Evolutionary conservation across 2,113 vertebrate genomes (phyloP), one percentile per base, ranked within the genome.

Genomic region (Datnioides undecimradiatus): DNA sequence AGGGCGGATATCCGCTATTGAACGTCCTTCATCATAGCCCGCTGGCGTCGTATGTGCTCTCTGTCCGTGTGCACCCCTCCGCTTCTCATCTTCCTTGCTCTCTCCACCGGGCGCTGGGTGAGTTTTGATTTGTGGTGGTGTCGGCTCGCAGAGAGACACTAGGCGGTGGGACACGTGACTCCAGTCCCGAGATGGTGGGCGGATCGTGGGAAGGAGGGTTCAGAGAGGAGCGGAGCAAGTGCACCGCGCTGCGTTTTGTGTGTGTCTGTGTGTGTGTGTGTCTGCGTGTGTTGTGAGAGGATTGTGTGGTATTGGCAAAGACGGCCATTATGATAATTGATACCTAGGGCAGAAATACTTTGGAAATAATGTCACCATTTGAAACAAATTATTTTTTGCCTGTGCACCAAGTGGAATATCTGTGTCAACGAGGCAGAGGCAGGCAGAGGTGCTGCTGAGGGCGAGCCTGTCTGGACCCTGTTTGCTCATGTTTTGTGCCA

Each of bases 101-200:
- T 67, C 67, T 85, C 64, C 68, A 21, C 82, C 71, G 64, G 72
- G 62, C 81, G 73, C 80, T 90, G 86, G 84, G 74, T 87, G 85
- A 90, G 91, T 92, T 90, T 52, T 91, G 91, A 93, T 91, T 88
- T 90, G 92, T 83, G 79, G 76, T 55, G 65, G 69, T 83, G 90
- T 82, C 54, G 83, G 81, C 88, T 82, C 51, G 70, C 76, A 79
- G 62, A 90, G 88, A 84, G 67, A 83, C 86, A 78, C 91, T 90
- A 73, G 88, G 89, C 86, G 80, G 86, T 49, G 77, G 72, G 67
- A 66, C 95, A 95, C 94, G 94, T 95, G 95, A 94, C 82, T 90
- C 67, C 63, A 75, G 70, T 82, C 80, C 84, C 77, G 87, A 84
- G 88, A 88, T 88, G 87, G 92, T 93, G 83, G 92, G 93, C 92